Base-by-base conservation (phyloP, 1,140 invertebrate genomes). In the Hylyphantes graminicola region DNA sequence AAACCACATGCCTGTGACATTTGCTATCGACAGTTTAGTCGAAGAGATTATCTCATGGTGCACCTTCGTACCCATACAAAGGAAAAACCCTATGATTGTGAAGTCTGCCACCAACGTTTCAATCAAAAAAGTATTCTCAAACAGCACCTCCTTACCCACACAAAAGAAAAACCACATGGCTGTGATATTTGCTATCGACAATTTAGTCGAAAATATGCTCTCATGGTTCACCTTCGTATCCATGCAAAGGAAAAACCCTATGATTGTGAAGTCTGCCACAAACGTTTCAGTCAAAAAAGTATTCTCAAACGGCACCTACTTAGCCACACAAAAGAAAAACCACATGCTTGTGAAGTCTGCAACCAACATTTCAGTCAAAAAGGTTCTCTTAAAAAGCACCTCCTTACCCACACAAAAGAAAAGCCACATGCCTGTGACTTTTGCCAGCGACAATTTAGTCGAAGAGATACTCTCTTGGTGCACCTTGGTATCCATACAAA, bases 221-320 rank as follows among this genome's bases (percentile, higher is more conserved):
- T 99, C 12, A 99, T 99, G 90, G 99, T 97, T 2, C 98, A 99
- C 90, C 91, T 98, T 10, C 91, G 97, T 88, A 98, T 96, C 78
- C 97, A 99, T 89, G 99, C 97, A 0, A 97, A 97, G 0, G 98
- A 99, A 90, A 99, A 99, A 89, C 98, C 98, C 0, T 99, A 99
- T 90, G 95, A 94, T 9, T 77, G 57, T 21, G 59, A 48, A 21
- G 50, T 96, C 0, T 99, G 98, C 89, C 95, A 94, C 17, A 99
- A 99, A 89, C 97, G 97, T 0, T 99, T 99, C 90, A 98, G 96
- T 89, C 99, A 99, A 90, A 97, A 97, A 2, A 98, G 96, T 10
- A 97, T 99, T 89, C 91, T 99, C 13, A 99, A 99, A 90, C 99
- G 97, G 2, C 98, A 99, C 90, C 91, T 98, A 10, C 91, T 97